Conservation (phyloP, 2,888 invertebrate species). For the Melinaea menophilus region DNA sequence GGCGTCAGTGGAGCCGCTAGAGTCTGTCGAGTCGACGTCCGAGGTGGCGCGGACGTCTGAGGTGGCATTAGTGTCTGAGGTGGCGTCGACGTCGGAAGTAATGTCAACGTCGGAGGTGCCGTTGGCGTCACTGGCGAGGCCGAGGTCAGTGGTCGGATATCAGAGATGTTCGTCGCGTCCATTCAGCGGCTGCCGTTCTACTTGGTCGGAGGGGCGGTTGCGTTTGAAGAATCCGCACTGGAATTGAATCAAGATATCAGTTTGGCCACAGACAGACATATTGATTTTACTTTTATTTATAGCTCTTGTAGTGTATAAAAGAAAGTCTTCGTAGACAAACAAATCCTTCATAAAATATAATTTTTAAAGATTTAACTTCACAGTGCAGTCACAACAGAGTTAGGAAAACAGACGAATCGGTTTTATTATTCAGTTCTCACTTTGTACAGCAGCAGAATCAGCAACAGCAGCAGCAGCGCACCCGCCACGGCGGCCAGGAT, state of each 20-base stretch:
- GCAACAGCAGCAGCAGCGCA: constrained; percentile 85
- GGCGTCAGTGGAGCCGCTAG: constrained; percentile 57
- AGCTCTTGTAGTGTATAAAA: too few species aligned
- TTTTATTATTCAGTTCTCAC: constrained; percentile 62
- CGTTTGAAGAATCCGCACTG: constrained; percentile 96
- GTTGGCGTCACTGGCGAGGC: constrained; percentile 52
- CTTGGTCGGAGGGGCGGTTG: constrained; percentile 88
- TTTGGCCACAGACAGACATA: neutral
- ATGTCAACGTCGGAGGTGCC: constrained; percentile 39
- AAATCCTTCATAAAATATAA: too few species aligned
- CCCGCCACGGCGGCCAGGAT: constrained; percentile 90
- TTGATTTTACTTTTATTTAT: neutral
- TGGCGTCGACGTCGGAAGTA: constrained; percentile 38
- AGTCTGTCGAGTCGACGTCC: constrained; percentile 39
- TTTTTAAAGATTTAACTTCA: too few species aligned
- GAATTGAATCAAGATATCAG: constrained; percentile 20
- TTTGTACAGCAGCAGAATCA: constrained; percentile 89
- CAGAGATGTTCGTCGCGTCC: constrained; percentile 88
- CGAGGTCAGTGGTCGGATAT: constrained; percentile 64
- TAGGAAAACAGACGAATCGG: too few species aligned
- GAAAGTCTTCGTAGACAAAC: too few species aligned
- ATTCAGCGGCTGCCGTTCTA: constrained; percentile 90
- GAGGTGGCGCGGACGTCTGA: constrained; percentile 42
- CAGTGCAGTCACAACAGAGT: too few species aligned
- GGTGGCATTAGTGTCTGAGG: constrained; percentile 41